These are phyloP conservation scores for Leucosticte australis DNA, from an alignment of 2,113 vertebrate genomes.

Conservation along the genomic window DNA sequence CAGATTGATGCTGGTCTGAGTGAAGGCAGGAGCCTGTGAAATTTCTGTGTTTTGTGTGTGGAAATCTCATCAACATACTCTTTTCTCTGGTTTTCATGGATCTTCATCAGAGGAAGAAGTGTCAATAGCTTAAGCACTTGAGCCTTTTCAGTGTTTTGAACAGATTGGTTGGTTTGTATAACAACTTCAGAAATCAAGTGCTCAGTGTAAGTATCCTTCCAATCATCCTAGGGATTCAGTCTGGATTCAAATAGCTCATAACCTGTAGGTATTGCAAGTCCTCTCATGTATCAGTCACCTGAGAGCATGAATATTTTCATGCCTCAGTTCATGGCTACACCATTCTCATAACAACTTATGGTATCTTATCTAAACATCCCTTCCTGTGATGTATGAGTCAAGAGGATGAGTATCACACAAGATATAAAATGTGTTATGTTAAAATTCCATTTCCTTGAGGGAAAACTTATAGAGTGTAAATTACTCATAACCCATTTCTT, in stretches of 20 bases:
- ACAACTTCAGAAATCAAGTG: neutral
- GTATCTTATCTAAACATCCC: neutral
- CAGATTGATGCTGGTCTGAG: neutral
- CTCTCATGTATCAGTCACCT: neutral
- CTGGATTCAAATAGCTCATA: neutral
- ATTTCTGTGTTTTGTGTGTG: neutral
- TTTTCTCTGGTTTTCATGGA: conserved; percentile 7
- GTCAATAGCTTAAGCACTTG: neutral
- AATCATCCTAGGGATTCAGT: conserved; percentile 13
- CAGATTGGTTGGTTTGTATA: neutral
- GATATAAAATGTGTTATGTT: neutral
- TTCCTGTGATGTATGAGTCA: neutral
- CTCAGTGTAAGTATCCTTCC: neutral
- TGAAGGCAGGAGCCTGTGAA: neutral
- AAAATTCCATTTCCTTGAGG: neutral
- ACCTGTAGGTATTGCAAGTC: neutral
- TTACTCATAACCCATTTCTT: neutral
- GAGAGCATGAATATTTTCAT: neutral
- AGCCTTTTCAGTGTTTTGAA: conserved; percentile 27
- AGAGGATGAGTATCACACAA: neutral
- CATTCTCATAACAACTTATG: rapidly evolving
- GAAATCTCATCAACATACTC: neutral
- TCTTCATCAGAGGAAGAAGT: conserved; percentile 24
- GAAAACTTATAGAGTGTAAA: neutral
- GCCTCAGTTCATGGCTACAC: neutral